Conservation (phyloP, 2,888 invertebrate genomes). For the Smittia aterrima region DNA sequence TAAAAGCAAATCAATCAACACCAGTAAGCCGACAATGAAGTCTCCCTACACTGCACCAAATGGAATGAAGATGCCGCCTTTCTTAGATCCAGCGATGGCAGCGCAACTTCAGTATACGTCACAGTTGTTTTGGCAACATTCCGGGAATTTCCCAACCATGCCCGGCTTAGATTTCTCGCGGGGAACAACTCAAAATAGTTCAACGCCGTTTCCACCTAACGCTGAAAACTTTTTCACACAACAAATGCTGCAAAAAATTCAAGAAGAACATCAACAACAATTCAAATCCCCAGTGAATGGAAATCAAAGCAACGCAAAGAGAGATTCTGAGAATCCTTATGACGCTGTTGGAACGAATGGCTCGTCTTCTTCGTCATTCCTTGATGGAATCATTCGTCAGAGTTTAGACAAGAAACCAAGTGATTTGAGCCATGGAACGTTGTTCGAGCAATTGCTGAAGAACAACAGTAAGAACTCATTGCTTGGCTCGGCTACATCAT, state of each 20-base stretch:
- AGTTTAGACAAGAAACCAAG: conserved; percentile 67
- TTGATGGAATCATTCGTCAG: conserved; percentile 80
- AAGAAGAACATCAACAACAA: conserved; percentile 59
- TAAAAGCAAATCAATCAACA: conserved; percentile 47
- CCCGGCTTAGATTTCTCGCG: conserved; percentile 54
- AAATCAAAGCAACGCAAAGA: conserved; percentile 48
- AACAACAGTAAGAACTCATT: conserved; percentile 55
- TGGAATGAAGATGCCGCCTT: conserved; percentile 67
- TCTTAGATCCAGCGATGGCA: conserved; percentile 62
- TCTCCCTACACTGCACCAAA: conserved; percentile 62
- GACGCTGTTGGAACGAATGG: conserved; percentile 68
- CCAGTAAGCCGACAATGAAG: conserved; percentile 55
- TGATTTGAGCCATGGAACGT: conserved; percentile 58
- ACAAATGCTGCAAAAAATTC: conserved; percentile 76
- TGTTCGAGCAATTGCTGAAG: conserved; percentile 66
- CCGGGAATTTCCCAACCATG: conserved; percentile 59
- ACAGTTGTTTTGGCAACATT: conserved; percentile 76
- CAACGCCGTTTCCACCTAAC: conserved; percentile 56
- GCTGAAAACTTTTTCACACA: conserved; percentile 72
- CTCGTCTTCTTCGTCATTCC: conserved; percentile 59
- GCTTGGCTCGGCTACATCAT: conserved; percentile 53
- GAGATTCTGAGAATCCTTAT: conserved; percentile 66
- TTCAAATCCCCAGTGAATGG: conserved; percentile 36
- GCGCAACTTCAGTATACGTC: conserved; percentile 62
- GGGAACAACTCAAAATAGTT: conserved; percentile 50